These are phyloP conservation scores for Sisyra terminalis DNA, from an alignment of 2,888 invertebrate species.

Conservation along the genomic window DNA sequence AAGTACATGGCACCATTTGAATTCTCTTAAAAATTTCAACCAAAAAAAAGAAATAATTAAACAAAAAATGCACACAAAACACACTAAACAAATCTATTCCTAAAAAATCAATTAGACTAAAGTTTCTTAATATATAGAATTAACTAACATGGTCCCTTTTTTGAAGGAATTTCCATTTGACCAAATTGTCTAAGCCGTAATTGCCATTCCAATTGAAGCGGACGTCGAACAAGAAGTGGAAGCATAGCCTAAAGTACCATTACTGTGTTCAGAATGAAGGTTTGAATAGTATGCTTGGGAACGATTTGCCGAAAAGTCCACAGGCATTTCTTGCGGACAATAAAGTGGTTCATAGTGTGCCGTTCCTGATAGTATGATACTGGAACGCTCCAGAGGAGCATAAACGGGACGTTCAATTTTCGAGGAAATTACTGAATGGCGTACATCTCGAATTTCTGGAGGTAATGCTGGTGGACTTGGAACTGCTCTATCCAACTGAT, in stretches of 20 bases:
- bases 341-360: slow-evolving; percentile 9
- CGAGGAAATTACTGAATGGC: slow-evolving; percentile 35
- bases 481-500: neutral
- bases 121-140: no score
- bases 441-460: slow-evolving; percentile 29
- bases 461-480: slow-evolving; percentile 21
- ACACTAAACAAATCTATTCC: no score
- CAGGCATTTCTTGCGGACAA: slow-evolving; percentile 24
- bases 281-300: neutral
- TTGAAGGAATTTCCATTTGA: no score
- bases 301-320: slow-evolving; percentile 22
- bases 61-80: no score
- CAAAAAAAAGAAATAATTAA: no score
- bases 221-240: neutral
- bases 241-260: neutral
- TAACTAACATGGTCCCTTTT: no score
- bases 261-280: neutral
- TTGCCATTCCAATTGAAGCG: slow-evolving; percentile 18
- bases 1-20: no score
- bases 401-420: slow-evolving; percentile 32
- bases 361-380: slow-evolving; percentile 18
- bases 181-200: slow-evolving; percentile 18
- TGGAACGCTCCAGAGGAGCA: slow-evolving; percentile 25
- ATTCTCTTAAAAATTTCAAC: no score
- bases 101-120: no score